These are phyloP conservation scores for Leptobrachium ailaonicum DNA, from an alignment of 2,113 vertebrate species.

Conservation along the genomic window DNA sequence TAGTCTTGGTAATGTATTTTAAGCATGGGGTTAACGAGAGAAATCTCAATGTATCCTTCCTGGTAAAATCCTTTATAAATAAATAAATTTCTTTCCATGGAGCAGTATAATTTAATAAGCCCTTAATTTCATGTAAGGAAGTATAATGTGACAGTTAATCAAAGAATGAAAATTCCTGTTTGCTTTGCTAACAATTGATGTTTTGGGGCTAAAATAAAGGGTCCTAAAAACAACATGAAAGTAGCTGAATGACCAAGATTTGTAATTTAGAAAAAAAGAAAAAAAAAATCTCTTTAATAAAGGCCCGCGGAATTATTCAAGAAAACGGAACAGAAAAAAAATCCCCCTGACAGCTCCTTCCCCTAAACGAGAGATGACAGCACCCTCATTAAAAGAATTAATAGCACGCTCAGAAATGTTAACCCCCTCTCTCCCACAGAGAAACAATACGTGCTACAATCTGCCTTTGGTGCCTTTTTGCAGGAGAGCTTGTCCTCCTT, in stretches of 20 bases:
- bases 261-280: conserved; percentile 72
- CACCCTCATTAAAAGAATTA: conserved; percentile 94
- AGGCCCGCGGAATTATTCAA: conserved; percentile 79
- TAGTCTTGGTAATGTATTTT: conserved; percentile 35
- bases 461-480: not conserved
- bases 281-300: conserved; percentile 75
- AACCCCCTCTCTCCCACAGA: conserved; percentile 67
- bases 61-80: too few relatives aligned
- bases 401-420: conserved; percentile 88
- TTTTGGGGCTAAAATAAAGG: conserved; percentile 46
- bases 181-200: conserved; percentile 46
- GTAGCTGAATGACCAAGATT: conserved; percentile 68
- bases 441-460: conserved; percentile 15
- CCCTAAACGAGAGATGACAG: conserved; percentile 74
- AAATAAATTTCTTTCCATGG: conserved; percentile 10
- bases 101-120: conserved; percentile 45
- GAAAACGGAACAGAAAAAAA: conserved; percentile 50
- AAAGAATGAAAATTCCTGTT: conserved; percentile 49
- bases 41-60: too few relatives aligned
- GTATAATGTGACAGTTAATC: conserved; percentile 50
- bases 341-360: conserved; percentile 70
- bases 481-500: too few relatives aligned
- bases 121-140: conserved; percentile 38
- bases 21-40: conserved; percentile 25
- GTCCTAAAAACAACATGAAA: conserved; percentile 47